Percentiles rank a stretch among this genome's conserved stretches.
phyloP scores from a whole-genome alignment of 2,888 invertebrate genomes.

The Lochmaea capreae region DNA sequence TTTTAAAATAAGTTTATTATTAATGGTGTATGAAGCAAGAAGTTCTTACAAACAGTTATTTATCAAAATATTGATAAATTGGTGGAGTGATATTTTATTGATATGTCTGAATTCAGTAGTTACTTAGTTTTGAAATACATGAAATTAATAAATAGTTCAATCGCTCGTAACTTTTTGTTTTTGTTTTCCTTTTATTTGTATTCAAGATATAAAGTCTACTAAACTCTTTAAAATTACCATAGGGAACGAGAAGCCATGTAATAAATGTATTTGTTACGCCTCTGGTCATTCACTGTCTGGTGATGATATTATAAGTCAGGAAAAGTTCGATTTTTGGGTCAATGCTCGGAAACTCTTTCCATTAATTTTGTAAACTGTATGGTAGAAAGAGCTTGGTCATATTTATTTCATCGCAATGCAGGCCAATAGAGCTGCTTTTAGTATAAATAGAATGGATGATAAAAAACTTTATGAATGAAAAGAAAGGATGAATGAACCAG shows the following conservation, averaged over 20 bases:
- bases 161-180: too few relatives aligned
- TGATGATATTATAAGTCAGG: slow-evolving; percentile 32
- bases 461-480: neutral
- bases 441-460: neutral
- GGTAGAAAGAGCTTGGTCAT: slow-evolving; percentile 22
- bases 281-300: slow-evolving; percentile 13
- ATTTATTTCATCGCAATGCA: slow-evolving; percentile 32
- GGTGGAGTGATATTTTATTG: too few relatives aligned
- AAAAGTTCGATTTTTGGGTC: slow-evolving; percentile 33
- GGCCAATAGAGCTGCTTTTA: slow-evolving; percentile 19
- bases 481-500: neutral
- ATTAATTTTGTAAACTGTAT: slow-evolving; percentile 28
- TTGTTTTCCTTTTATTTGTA: too few relatives aligned
- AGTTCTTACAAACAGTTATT: too few relatives aligned
- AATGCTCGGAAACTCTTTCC: slow-evolving; percentile 26
- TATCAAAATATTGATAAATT: too few relatives aligned
- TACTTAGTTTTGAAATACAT: too few relatives aligned
- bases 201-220: too few relatives aligned
- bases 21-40: too few relatives aligned
- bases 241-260: neutral
- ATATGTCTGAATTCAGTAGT: too few relatives aligned
- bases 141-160: too few relatives aligned
- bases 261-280: slow-evolving; percentile 7
- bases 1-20: too few relatives aligned
- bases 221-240: neutral